A percentile compares a stretch with the other conserved stretches of the same genome.
Conservation (phyloP, 2,797 vertebrate genomes). For the Myotis vivesi region DNA sequence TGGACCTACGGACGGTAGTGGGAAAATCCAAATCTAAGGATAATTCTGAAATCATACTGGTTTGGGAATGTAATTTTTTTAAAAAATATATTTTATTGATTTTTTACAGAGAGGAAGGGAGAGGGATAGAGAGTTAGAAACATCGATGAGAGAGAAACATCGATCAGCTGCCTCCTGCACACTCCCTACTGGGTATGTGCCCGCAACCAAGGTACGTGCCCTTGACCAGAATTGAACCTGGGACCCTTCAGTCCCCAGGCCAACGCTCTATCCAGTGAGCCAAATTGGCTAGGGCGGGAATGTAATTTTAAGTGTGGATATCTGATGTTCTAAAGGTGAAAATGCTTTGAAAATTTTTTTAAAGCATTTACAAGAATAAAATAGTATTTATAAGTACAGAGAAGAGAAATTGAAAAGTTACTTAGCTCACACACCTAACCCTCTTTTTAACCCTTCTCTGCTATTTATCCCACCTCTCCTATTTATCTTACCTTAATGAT, state of each 20-base stretch:
- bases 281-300: neutral
- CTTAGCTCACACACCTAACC: neutral
- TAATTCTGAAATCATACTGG: neutral
- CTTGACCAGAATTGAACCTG: too few species aligned
- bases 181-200: too few species aligned
- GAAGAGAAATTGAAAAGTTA: neutral
- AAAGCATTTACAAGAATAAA: slow-evolving; percentile 9
- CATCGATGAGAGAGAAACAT: too few species aligned
- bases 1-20: neutral
- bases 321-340: neutral
- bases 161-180: too few species aligned
- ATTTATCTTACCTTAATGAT: neutral
- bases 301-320: neutral
- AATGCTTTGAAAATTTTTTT: neutral
- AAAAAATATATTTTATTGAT: too few species aligned
- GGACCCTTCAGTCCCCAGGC: too few species aligned
- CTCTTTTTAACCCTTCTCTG: neutral
- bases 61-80: neutral
- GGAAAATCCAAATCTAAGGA: neutral
- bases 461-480: neutral
- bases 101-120: too few species aligned
- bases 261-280: too few species aligned
- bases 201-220: too few species aligned
- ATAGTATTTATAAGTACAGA: neutral
- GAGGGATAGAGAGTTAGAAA: too few species aligned